These are phyloP conservation scores for Lepidochrysops patricia DNA, from an alignment of 2,888 invertebrate species.

Conservation along the genomic window DNA sequence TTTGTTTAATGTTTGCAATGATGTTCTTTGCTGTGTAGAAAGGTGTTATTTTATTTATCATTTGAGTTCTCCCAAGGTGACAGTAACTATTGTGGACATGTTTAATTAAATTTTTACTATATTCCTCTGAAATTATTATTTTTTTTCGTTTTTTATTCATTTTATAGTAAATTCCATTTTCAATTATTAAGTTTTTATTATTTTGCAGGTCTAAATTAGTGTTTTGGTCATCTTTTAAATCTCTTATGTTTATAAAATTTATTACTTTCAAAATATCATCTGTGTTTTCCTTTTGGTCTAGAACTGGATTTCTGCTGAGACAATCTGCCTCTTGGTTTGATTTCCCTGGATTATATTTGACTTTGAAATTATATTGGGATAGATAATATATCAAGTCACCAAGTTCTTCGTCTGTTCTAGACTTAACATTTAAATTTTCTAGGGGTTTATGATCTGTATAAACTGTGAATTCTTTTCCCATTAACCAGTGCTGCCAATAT, in stretches of 20 bases:
- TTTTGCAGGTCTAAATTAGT: neutral
- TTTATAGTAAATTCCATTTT: neutral
- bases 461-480: neutral
- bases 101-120: conserved; percentile 25
- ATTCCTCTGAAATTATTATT: conserved; percentile 24
- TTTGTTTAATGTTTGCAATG: conserved; percentile 13
- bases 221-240: neutral
- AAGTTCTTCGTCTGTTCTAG: neutral
- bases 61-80: conserved; percentile 26
- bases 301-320: neutral
- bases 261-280: neutral
- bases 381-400: neutral
- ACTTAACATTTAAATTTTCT: neutral
- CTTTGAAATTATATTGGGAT: neutral
- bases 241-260: neutral
- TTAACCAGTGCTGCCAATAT: too few species aligned
- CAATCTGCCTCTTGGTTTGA: neutral
- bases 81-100: conserved; percentile 23
- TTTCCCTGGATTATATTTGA: neutral
- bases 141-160: neutral
- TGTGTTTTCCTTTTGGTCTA: neutral
- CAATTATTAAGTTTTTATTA: neutral
- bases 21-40: conserved; percentile 16
- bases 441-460: neutral
- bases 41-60: conserved; percentile 11